Conservation (phyloP, 1,140 invertebrate genomes). For the Mactra quadrangularis region DNA sequence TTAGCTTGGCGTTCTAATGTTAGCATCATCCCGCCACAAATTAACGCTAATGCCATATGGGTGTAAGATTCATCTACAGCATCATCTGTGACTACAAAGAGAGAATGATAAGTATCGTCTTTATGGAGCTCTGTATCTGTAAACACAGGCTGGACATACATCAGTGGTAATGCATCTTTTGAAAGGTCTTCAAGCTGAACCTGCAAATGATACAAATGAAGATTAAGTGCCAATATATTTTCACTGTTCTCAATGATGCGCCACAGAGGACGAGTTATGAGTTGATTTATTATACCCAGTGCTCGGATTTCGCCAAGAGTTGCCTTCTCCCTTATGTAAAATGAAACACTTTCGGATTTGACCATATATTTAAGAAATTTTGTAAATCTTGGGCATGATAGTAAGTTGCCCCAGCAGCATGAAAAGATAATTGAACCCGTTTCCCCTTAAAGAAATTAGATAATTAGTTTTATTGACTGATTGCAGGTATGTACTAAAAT, state of each 20-base stretch:
- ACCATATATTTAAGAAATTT: constrained; percentile 30
- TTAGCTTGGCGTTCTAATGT: too few relatives aligned
- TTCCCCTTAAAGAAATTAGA: constrained; percentile 46
- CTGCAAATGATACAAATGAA: not conserved
- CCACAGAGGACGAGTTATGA: not conserved
- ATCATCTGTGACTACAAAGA: too few relatives aligned
- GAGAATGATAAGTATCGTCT: too few relatives aligned
- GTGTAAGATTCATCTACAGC: too few relatives aligned
- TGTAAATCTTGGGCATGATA: constrained; percentile 19
- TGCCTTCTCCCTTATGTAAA: not conserved
- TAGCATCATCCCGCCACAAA: too few relatives aligned
- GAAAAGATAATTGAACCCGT: constrained; percentile 54
- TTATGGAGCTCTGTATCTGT: too few relatives aligned
- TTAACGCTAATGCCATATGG: too few relatives aligned
- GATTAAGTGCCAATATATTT: not conserved
- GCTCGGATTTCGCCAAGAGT: not conserved
- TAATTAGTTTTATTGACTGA: constrained; percentile 18
- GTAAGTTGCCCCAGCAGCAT: constrained; percentile 52
- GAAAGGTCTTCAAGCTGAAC: not conserved
- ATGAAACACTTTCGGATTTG: not conserved
- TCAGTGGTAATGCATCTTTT: not conserved
- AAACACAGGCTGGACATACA: not conserved
- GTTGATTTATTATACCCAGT: not conserved
- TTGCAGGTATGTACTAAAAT: constrained; percentile 33
- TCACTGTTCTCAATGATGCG: not conserved